These are phyloP conservation scores for Allobates femoralis DNA, from an alignment of 2,797 vertebrate species.

Conservation along the genomic window DNA sequence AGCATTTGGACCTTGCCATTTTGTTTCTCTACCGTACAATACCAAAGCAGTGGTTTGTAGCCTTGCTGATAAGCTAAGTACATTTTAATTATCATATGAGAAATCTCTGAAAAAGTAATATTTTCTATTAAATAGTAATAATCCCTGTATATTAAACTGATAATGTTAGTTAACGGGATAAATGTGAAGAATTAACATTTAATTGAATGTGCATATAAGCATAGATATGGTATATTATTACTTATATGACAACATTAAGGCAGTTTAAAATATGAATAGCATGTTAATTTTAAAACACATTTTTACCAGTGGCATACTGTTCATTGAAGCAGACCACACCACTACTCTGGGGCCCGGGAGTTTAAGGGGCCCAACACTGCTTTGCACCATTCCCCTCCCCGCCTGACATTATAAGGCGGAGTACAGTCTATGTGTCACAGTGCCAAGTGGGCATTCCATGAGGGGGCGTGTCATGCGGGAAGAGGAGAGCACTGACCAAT, in stretches of 20 bases:
- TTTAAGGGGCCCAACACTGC: too few species aligned
- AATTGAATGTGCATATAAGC: not conserved
- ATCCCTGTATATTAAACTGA: not conserved
- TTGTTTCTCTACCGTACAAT: not conserved
- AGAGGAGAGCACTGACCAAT: too few species aligned
- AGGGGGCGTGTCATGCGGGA: too few species aligned
- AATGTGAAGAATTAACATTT: not conserved
- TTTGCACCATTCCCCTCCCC: too few species aligned
- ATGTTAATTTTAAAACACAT: not conserved
- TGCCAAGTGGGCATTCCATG: too few species aligned
- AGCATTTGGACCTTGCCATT: not conserved
- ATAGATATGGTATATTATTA: not conserved
- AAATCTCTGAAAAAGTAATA: not conserved
- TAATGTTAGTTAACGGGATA: not conserved
- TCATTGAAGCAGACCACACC: too few species aligned
- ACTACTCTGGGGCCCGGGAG: too few species aligned
- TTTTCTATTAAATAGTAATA: not conserved
- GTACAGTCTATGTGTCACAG: too few species aligned
- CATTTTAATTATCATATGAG: not conserved
- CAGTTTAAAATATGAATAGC: not conserved
- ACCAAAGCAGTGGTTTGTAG: constrained; percentile 6
- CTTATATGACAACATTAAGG: not conserved
- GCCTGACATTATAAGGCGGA: too few species aligned
- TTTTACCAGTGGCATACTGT: not conserved
- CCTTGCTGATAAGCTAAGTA: not conserved